Conservation (phyloP, 2,888 invertebrate genomes). For the Parnassius apollo region DNA sequence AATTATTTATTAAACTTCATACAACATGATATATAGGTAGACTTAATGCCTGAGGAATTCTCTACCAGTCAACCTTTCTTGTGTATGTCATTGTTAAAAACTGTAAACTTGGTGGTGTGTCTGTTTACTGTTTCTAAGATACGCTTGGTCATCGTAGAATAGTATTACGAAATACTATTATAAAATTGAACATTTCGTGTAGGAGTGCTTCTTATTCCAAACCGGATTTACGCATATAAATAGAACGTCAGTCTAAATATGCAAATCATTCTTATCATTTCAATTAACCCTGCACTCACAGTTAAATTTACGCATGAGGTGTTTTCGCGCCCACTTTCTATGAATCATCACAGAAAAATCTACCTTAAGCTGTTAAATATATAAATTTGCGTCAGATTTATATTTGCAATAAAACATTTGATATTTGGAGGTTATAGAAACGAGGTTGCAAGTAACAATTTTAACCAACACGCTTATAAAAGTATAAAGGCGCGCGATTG, state of each 20-base stretch:
- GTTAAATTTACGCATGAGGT: conserved; percentile 4
- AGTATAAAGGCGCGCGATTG: conserved; percentile 22
- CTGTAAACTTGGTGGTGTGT: no score
- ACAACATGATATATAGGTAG: no score
- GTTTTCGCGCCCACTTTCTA: conserved; percentile 7
- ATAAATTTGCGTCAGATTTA: conserved; percentile 17
- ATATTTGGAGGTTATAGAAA: conserved; percentile 27
- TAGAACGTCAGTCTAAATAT: conserved; percentile 13
- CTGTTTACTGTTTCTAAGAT: no score
- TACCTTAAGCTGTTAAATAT: conserved; percentile 14
- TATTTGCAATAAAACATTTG: conserved; percentile 21
- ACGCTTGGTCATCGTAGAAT: not conserved
- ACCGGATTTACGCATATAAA: conserved; percentile 16
- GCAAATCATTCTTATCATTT: conserved; percentile 19
- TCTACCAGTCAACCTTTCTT: no score
- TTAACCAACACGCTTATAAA: conserved; percentile 23
- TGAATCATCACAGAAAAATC: conserved; percentile 14
- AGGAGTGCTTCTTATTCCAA: conserved; percentile 11
- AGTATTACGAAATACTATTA: conserved; percentile 3
- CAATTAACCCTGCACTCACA: conserved; percentile 10
- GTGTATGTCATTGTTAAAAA: no score
- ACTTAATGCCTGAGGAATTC: no score
- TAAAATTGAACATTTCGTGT: conserved; percentile 1
- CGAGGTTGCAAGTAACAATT: conserved; percentile 23
- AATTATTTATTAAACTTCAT: no score